Conservation (phyloP, 2,797 vertebrate species). For the Sebastes diaconus region DNA sequence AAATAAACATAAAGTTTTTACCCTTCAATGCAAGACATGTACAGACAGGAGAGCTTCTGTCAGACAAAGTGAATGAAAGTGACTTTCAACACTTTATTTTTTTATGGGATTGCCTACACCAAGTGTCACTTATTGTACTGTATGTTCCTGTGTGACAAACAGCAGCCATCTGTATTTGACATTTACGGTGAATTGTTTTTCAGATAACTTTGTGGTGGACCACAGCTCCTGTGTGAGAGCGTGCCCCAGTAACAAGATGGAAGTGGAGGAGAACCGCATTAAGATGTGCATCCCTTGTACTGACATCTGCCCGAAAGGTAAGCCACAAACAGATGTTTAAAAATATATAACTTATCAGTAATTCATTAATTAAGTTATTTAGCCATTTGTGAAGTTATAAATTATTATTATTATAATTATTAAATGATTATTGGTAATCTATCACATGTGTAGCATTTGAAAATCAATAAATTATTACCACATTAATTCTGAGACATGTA, state of each 20-base stretch:
- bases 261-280: slow-evolving; percentile 95
- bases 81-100: slow-evolving; percentile 3
- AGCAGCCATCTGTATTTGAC: slow-evolving; percentile 35
- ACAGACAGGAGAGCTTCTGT: not conserved
- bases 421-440: not conserved
- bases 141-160: slow-evolving; percentile 36
- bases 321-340: slow-evolving; percentile 1
- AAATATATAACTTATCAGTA: not conserved
- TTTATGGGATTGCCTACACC: not conserved
- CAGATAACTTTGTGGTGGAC: slow-evolving; percentile 99
- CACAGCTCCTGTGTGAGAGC: slow-evolving; percentile 97
- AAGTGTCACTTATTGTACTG: slow-evolving; percentile 1
- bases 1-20: not conserved
- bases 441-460: not conserved
- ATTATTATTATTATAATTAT: too few relatives aligned
- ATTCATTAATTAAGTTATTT: not conserved
- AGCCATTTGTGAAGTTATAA: not conserved
- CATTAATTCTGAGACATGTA: not conserved
- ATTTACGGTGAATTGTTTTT: slow-evolving; percentile 39
- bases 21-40: not conserved
- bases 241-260: slow-evolving; percentile 98
- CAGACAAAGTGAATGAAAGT: slow-evolving; percentile 5
- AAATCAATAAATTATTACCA: not conserved
- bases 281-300: slow-evolving; percentile 98
- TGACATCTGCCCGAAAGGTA: slow-evolving; percentile 99